phyloP scores from a whole-genome alignment of 2,888 invertebrate species.

The Pecten maximus region DNA sequence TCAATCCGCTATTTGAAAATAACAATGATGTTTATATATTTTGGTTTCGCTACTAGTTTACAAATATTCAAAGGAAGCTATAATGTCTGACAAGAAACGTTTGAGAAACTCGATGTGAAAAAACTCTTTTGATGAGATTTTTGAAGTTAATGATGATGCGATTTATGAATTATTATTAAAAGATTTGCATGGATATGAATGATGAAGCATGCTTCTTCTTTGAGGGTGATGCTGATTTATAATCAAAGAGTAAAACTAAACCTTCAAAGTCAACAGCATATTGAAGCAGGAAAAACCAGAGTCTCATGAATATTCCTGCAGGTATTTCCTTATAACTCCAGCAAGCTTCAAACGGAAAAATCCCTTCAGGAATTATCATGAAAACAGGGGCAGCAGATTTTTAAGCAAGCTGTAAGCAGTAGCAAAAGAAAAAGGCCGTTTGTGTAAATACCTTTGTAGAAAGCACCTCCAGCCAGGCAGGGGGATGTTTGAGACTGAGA shows the following conservation, averaged over 20 bases:
- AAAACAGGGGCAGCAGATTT: not conserved
- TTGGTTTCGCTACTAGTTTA: no score
- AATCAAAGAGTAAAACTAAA: not conserved
- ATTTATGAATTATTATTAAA: not conserved
- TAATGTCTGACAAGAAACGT: no score
- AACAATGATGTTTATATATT: no score
- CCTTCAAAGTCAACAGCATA: not conserved
- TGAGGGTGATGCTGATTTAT: not conserved
- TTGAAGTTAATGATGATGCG: not conserved
- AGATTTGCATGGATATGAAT: not conserved
- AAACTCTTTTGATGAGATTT: not conserved
- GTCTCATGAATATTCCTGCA: not conserved
- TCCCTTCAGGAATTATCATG: not conserved
- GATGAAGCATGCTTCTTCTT: no score
- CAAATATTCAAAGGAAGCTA: no score
- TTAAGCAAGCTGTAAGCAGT: not conserved
- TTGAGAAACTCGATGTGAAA: not conserved
- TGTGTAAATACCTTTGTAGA: slow-evolving; percentile 3
- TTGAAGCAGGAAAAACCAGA: not conserved
- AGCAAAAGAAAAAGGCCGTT: slow-evolving; percentile 5
- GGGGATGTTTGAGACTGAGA: not conserved
- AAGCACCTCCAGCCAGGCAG: not conserved
- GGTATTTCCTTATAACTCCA: not conserved
- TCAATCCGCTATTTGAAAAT: no score
- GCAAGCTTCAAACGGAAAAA: not conserved